Conservation (phyloP, 2,888 invertebrate species). For the Cheilosia pagana region DNA sequence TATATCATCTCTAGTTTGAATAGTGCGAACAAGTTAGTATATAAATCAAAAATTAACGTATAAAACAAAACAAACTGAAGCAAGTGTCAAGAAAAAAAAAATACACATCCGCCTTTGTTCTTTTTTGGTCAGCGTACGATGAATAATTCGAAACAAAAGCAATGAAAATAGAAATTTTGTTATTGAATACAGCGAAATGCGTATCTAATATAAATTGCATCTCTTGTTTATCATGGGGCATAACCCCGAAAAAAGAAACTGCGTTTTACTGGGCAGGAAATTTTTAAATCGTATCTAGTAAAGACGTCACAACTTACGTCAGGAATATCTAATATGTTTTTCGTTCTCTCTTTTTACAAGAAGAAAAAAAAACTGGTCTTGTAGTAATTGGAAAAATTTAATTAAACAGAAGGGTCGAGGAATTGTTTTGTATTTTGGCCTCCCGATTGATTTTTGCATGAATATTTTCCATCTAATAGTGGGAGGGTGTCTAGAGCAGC, state of each 20-base stretch:
- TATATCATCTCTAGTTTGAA: conserved; percentile 18
- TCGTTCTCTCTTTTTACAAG: conserved; percentile 13
- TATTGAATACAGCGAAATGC: conserved; percentile 49
- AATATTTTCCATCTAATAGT: conserved; percentile 36
- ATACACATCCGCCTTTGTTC: conserved; percentile 59
- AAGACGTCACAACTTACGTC: conserved; percentile 72
- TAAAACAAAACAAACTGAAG: conserved; percentile 25
- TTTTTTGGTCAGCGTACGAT: conserved; percentile 10
- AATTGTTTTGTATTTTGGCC: conserved; percentile 8
- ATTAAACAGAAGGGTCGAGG: conserved; percentile 23
- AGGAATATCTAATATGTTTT: conserved; percentile 46
- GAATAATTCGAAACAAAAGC: conserved; percentile 24
- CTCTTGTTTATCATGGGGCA: neutral
- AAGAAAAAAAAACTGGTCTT: conserved; percentile 52
- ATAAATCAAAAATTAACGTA: conserved; percentile 6
- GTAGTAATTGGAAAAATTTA: conserved; percentile 65
- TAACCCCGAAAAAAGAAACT: conserved; percentile 21
- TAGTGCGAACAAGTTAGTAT: conserved; percentile 60
- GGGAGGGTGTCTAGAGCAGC: conserved; percentile 49
- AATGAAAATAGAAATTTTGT: conserved; percentile 50
- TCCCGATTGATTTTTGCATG: conserved; percentile 53
- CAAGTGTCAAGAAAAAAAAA: conserved; percentile 63
- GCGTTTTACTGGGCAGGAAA: conserved; percentile 49
- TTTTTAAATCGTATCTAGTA: conserved; percentile 39
- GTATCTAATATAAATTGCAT: conserved; percentile 11